Base-by-base conservation (phyloP, 2,797 vertebrate genomes). In the Neomorphus geoffroyi region DNA sequence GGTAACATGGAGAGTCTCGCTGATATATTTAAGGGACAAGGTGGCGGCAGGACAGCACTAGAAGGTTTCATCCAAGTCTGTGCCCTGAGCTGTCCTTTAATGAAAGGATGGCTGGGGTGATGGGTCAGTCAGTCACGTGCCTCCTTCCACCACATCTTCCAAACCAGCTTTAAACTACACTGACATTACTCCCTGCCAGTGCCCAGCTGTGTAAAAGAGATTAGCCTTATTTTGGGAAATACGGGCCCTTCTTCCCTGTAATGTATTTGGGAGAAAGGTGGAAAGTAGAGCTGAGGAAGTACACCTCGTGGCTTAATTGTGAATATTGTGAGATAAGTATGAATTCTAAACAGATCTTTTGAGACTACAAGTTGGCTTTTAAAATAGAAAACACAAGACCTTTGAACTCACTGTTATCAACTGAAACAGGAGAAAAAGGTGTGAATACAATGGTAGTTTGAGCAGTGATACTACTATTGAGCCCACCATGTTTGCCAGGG, bases 71-170 rank as follows among this genome's bases (percentile, higher is more conserved):
- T 26, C 48, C 43, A 16, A 35, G 11, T 54, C 85, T 58, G 23
- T 74, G 70, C 24, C 27, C 66, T 26, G 30, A 77, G 67, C n/a
- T 86, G 33, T 39, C 33, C 27, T 48, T 62, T 4, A 27, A 37
- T 17, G 45, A 79, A 27, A 26, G 33, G 24, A 22, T 1, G 11
- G 15, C 24, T 64, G 70, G 48, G 43, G 6, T 0, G 0, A 8
- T 4, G 43, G 24, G 13, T 45, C 66, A 58, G 30, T 69, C 37
- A 23, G 30, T 45, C 58, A 10, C 35, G 11, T 0, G 2, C 23
- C 17, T 88, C 64, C n/a, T 91, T 56, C 28, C 64, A 82, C 33
- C 64, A 37, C 0, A 1, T 27, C 54, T 71, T 84, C 37, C 2
- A 1, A 79, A 53, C 8, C 46, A 43, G 54, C 7, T 54, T 45